Evolutionary conservation across 2,113 vertebrate species (phyloP).

Genomic region (Alethe diademata): DNA sequence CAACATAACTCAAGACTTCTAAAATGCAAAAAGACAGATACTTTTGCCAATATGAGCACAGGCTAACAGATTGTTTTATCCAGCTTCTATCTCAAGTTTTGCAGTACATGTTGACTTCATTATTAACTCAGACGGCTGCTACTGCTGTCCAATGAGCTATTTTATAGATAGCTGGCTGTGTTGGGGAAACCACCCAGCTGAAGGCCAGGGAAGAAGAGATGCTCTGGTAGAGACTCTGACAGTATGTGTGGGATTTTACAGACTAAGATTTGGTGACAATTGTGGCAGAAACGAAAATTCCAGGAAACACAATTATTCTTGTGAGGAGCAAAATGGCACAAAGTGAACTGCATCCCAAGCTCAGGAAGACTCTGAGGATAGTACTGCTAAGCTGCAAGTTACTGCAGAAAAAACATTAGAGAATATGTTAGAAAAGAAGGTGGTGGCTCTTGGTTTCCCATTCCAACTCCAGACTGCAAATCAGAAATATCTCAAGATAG

Average conservation of each 20-base stretch:
- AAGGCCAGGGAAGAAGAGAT: not conserved
- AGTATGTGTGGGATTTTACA: not conserved
- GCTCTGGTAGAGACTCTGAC: not conserved
- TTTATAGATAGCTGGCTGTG: not conserved
- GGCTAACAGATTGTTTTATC: not conserved
- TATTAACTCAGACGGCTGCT: not conserved
- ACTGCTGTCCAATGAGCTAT: not conserved
- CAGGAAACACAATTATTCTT: not conserved
- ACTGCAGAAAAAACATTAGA: not conserved
- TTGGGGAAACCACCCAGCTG: not conserved
- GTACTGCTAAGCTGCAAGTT: not conserved
- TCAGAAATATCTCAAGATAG: not conserved
- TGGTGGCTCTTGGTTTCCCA: not conserved
- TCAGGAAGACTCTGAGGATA: not conserved
- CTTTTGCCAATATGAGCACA: not conserved
- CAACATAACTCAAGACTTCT: not conserved
- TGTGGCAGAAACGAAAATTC: not conserved
- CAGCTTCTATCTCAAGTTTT: not conserved
- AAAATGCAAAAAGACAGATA: not conserved
- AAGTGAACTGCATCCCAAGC: not conserved
- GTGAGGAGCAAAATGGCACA: not conserved
- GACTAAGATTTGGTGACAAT: not conserved
- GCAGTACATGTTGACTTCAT: not conserved
- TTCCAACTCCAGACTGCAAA: not conserved
- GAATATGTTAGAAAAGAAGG: not conserved